Evolutionary conservation across 2,113 vertebrate species (phyloP).

Genomic region (Brienomyrus longianalis): DNA sequence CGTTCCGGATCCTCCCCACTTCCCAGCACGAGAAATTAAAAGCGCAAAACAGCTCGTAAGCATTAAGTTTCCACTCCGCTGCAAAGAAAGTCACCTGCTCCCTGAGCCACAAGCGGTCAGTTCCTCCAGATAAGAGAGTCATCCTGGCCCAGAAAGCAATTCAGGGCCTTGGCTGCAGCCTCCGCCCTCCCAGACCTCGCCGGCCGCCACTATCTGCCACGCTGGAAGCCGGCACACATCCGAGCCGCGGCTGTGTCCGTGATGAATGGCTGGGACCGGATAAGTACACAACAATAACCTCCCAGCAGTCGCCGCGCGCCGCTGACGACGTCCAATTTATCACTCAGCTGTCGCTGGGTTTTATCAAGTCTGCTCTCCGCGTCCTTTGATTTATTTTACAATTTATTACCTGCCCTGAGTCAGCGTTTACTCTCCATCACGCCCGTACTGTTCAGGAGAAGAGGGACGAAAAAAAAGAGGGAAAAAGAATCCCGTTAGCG

Average conservation of each 20-base stretch:
- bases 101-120: not conserved
- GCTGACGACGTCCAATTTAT: constrained; percentile 56
- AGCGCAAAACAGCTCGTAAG: not conserved
- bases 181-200: not conserved
- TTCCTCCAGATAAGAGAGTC: not conserved
- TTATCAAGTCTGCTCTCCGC: constrained; percentile 54
- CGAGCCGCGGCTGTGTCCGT: constrained; percentile 42
- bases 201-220: not conserved
- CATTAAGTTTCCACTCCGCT: not conserved
- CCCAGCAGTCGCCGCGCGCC: constrained; percentile 52
- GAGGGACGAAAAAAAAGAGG: not conserved
- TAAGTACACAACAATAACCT: constrained; percentile 69
- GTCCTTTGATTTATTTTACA: constrained; percentile 60
- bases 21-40: not conserved
- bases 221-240: not conserved
- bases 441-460: not conserved
- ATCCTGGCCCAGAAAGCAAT: not conserved
- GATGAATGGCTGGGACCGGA: constrained; percentile 60
- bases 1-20: not conserved
- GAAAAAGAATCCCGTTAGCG: not conserved
- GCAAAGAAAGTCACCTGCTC: not conserved
- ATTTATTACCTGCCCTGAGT: constrained; percentile 55
- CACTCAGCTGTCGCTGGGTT: constrained; percentile 65
- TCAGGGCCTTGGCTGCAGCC: not conserved
- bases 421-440: constrained; percentile 39